phyloP scores from a whole-genome alignment of 1,140 invertebrate species.

The Plutomurus gul region DNA sequence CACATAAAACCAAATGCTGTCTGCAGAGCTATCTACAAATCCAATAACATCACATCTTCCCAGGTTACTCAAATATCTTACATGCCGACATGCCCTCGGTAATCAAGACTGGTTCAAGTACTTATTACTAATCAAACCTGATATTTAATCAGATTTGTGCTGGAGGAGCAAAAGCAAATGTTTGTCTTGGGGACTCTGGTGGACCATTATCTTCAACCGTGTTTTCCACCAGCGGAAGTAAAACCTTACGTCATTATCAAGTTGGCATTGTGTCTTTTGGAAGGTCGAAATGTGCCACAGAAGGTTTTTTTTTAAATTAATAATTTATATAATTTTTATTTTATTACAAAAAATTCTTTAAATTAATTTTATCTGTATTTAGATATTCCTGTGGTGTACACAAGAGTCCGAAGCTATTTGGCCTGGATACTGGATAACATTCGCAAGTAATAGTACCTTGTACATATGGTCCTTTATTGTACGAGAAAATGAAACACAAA shows the following conservation, averaged over 20 bases:
- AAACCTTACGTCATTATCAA: constrained; percentile 41
- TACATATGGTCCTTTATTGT: neutral
- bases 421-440: constrained; percentile 51
- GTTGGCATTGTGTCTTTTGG: constrained; percentile 50
- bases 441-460: neutral
- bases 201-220: neutral
- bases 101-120: no score
- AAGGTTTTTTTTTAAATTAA: no score
- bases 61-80: no score
- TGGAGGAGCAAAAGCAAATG: constrained; percentile 43
- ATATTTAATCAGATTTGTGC: constrained; percentile 42
- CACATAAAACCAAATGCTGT: constrained; percentile 31
- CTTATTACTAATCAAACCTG: no score
- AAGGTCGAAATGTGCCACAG: constrained; percentile 32
- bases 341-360: no score
- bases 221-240: neutral
- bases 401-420: constrained; percentile 44
- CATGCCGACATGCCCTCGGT: no score
- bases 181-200: constrained; percentile 43
- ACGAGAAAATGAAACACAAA: no score
- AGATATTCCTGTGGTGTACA: constrained; percentile 51
- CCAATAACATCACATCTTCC: neutral
- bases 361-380: no score
- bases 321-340: no score
- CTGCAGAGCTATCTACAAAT: constrained; percentile 15